Evolutionary conservation across 64 coral and sea anemone genomes (phyloP), one percentile per base, ranked within the genome.

Genomic region (Pachyseris speciosa): DNA sequence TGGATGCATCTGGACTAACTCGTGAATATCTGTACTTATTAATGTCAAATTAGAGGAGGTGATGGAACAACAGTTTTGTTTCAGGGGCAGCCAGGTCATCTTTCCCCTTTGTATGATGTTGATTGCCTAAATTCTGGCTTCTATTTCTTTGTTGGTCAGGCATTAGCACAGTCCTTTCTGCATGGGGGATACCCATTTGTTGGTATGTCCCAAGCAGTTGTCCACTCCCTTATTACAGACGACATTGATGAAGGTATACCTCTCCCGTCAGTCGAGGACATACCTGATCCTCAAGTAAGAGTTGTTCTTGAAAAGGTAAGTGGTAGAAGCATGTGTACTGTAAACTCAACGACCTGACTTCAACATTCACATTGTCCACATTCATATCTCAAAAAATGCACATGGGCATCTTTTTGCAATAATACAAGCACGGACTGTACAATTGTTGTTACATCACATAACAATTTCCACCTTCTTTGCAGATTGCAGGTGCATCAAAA

Each of bases 1-100:
- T 24, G 41, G 87, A 89, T 79, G 87, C 87, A 17, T 89, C 87
- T 28, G 87, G 87, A 37, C 87, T 51, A 67, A 89, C 87, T 43
- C 58, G 73, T 31, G 87, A 89, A 32, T 89, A 76, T 38, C 78
- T 89, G 31, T 48, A 78, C 40, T 26, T 77, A 26, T 60, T 33
- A 29, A 89, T 89, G 87, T 63, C 32, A n/a, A n/a, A n/a, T n/a
- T n/a, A n/a, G n/a, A n/a, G n/a, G n/a, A n/a, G n/a, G n/a, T n/a
- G n/a, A n/a, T n/a, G n/a, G n/a, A n/a, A 49, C 45, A 49, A 49
- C 45, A 5, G 45, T 49, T 49, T 49, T 49, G 45, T 49, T 49
- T 49, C 5, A 49, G 45, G 45, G 45, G 13, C 45, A 49, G 45
- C 60, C 60, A 64, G 60, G 60, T 30, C 60, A 64, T 64, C 60